These are phyloP conservation scores for Coptodon bakossiorum DNA, from an alignment of 2,113 vertebrate genomes.

Conservation along the genomic window DNA sequence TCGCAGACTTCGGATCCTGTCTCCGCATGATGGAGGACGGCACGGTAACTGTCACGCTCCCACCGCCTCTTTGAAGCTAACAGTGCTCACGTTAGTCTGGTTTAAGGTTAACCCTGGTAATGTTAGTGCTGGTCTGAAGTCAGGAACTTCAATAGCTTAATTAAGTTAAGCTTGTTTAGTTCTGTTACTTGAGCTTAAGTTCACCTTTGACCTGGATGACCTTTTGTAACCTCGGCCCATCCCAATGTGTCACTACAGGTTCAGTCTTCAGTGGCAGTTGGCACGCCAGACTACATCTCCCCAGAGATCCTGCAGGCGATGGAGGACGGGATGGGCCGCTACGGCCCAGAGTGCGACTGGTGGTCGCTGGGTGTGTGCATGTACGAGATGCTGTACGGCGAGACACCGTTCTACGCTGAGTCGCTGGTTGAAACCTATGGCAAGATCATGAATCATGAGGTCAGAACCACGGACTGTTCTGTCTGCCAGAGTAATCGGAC, in stretches of 20 bases:
- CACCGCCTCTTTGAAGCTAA: background rate
- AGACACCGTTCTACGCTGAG: conserved; percentile 95
- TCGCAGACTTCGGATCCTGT: conserved; percentile 97
- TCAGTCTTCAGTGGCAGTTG: conserved; percentile 94
- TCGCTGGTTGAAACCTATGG: conserved; percentile 95
- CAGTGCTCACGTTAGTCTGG: background rate
- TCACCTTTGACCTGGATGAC: background rate
- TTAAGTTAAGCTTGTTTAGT: background rate
- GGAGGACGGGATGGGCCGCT: conserved; percentile 96
- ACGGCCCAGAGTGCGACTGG: conserved; percentile 96
- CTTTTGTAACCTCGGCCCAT: background rate
- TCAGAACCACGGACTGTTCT: conserved; percentile 26
- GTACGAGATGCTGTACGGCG: conserved; percentile 96
- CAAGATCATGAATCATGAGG: conserved; percentile 98
- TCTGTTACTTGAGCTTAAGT: background rate
- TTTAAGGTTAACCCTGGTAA: background rate
- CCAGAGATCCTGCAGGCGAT: conserved; percentile 97
- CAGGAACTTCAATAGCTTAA: background rate
- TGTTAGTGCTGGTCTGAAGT: background rate
- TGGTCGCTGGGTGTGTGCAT: conserved; percentile 97
- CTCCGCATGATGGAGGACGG: conserved; percentile 94
- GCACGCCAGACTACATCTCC: conserved; percentile 96
- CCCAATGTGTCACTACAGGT: conserved; percentile 69
- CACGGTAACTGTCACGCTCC: conserved; percentile 73
- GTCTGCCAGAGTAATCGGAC: background rate